Conservation (phyloP, 2,113 vertebrate genomes). For the rabbit (Oryctolagus cuniculus) region mOryCun1.1 NC_091441.1:24282001-24282500, state of each 20-base stretch:
- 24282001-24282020: no score
- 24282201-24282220: not conserved
- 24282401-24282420: not conserved
- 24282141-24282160: no score
- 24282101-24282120: no score
- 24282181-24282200: not conserved
- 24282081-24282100: no score
- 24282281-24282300: not conserved
- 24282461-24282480: not conserved
- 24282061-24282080: no score
- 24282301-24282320: not conserved
- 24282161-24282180: no score
- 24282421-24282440: not conserved
- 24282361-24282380: not conserved
- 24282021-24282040: no score
- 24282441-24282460: not conserved
- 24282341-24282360: not conserved
- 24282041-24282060: no score
- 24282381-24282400: not conserved
- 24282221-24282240: not conserved
- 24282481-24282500: not conserved
- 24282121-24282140: no score
- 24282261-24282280: not conserved
- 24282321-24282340: not conserved
- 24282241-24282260: not conserved